phyloP scores from a whole-genome alignment of 2,888 invertebrate species.

The Rhopalosiphum nymphaeae region DNA sequence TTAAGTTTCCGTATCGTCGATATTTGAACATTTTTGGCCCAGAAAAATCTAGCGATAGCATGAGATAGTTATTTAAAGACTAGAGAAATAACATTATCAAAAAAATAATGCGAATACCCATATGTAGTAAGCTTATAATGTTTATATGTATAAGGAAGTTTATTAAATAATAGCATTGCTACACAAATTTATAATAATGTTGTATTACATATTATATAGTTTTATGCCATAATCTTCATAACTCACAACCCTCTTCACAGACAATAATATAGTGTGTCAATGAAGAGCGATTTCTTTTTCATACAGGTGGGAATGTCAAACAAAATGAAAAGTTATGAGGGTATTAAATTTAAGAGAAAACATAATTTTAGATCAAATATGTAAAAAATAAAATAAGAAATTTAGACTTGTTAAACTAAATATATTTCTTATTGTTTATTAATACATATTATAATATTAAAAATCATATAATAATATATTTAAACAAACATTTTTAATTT shows the following conservation, averaged over 20 bases:
- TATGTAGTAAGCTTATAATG: neutral
- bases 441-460: neutral
- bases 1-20: neutral
- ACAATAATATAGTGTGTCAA: neutral
- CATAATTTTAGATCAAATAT: neutral
- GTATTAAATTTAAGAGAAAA: neutral
- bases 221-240: neutral
- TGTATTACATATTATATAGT: neutral
- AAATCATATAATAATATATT: neutral
- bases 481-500: neutral
- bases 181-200: neutral
- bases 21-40: neutral
- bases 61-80: too few relatives aligned
- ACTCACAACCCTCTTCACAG: neutral
- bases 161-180: neutral
- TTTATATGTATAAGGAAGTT: neutral
- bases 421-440: neutral
- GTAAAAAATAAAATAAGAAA: neutral
- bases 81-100: neutral
- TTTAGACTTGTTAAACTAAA: neutral
- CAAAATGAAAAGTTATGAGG: neutral
- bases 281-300: neutral
- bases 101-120: neutral
- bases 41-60: neutral
- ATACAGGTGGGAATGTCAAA: neutral